Evolutionary conservation across 2,113 vertebrate species (phyloP).

Genomic region (Anser brachyrhynchus): DNA sequence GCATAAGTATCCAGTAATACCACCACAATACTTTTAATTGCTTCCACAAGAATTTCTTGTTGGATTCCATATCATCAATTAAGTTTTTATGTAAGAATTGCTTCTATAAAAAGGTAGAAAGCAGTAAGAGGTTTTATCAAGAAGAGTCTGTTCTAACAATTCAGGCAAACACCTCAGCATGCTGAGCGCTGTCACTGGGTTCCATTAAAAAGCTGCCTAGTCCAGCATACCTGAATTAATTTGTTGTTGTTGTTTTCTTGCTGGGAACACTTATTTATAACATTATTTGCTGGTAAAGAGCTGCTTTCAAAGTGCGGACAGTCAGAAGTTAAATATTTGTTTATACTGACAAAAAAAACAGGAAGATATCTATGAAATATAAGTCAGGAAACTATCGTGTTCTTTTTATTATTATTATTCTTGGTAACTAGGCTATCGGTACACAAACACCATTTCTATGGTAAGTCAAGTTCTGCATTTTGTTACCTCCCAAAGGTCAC

Average conservation of each 20-base stretch:
- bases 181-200: background rate
- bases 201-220: accelerated
- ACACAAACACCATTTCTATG: slow-evolving; percentile 39
- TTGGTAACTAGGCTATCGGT: background rate
- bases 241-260: background rate
- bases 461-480: slow-evolving; percentile 25
- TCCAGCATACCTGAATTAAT: background rate
- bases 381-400: background rate
- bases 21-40: background rate
- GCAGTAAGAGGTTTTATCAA: background rate
- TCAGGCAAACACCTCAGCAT: accelerated
- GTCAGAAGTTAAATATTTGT: background rate
- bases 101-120: background rate
- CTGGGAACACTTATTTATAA: background rate
- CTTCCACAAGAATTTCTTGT: background rate
- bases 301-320: background rate
- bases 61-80: background rate
- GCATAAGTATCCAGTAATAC: background rate
- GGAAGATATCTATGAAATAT: background rate
- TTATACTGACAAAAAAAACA: background rate
- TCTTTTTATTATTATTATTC: background rate
- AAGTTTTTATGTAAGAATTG: background rate
- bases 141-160: background rate
- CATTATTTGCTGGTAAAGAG: background rate
- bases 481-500: slow-evolving; percentile 27